Evolutionary conservation across 2,888 invertebrate genomes (phyloP), one percentile per base, ranked within the genome.

Genomic region (Glyphotaelius pellucidus): DNA sequence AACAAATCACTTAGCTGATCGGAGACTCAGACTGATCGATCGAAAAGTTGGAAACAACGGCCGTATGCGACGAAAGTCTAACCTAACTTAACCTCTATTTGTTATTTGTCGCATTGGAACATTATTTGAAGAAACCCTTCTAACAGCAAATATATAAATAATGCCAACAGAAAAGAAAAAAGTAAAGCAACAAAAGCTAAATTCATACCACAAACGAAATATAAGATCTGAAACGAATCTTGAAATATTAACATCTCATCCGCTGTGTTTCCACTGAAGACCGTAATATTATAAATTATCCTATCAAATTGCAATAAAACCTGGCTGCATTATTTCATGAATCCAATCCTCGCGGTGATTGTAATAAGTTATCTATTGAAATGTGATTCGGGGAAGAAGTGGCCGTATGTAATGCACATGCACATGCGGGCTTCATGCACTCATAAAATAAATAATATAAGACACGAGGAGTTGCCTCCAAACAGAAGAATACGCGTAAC

Each of bases 401-500:
- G 25, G 86, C 42, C 30, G 47, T 30, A 67, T 67, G 67, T 67
- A 67, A 67, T 67, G 67, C 67, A 67, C 67, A 67, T 67, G 67
- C 38, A 42, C 30, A 86, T 86, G 86, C 86, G 86, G 86, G 86
- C 86, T 86, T 47, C 42, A n/a, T 38, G 42, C 47, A 42, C 86
- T 86, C 86, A 42, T 86, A 86, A 86, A 86, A 86, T 86, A 86
- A 86, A 86, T 86, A 86, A 86, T 47, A 86, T 86, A 86, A 86
- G 86, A 86, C 86, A 42, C 42, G 86, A 86, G 38, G 35, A 31
- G 87, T 52, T 67, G 87, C 31, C 35, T 31, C 67, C 12, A 52
- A 87, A 87, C 87, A 87, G 87, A 87, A 87, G 87, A 87, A 87
- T 80, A 81, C 90, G 92, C 92, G 92, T 92, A 92, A 92, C 80